Evolutionary conservation across 2,888 invertebrate species (phyloP), one percentile per base, ranked within the genome.

Genomic region (Dendrolimus pini): DNA sequence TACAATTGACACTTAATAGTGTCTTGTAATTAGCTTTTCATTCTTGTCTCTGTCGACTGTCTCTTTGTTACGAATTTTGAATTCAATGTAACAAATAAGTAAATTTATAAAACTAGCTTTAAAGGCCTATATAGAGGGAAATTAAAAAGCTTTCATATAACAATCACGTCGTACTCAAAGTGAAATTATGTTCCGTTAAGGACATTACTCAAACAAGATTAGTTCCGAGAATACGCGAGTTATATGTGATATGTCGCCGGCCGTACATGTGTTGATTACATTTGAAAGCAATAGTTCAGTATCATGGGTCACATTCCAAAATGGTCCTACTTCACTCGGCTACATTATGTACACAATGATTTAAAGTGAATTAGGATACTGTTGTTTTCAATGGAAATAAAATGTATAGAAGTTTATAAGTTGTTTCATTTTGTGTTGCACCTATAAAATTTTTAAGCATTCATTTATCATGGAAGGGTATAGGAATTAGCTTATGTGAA

Each of bases 361-460:
- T 47, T 9, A 47, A 76, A 77, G 83, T 84, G 83, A 80, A 80
- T 78, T 78, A 82, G 78, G 82, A 80, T 79, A 78, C 77, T 85
- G 85, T 86, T 87, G 85, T 88, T 85, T 82, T 85, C 80, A 83
- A 83, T 83, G 83, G 82, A 84, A 87, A 83, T 85, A 85, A 87
- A 83, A 80, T 76, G 60, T 83, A 85, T 86, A 85, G 80, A 85
- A 85, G 82, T 83, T 83, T 67, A 65, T 14, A 59, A 55, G 53
- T 61, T 70, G 59, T 77, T 79, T 80, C 65, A 73, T 72, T 78
- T 66, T 9, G 53, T 52, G 41, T 56, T 7, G 30, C 30, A 30
- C 6, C 30, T 30, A 30, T 30, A 6, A 30, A 30, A 30, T 6
- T 6, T 6, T 6, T 3, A 30, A 30, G 30, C 30, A 30, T 6